Conservation (phyloP, 2,888 invertebrate genomes). For the Polydrusus pterygomalis region DNA sequence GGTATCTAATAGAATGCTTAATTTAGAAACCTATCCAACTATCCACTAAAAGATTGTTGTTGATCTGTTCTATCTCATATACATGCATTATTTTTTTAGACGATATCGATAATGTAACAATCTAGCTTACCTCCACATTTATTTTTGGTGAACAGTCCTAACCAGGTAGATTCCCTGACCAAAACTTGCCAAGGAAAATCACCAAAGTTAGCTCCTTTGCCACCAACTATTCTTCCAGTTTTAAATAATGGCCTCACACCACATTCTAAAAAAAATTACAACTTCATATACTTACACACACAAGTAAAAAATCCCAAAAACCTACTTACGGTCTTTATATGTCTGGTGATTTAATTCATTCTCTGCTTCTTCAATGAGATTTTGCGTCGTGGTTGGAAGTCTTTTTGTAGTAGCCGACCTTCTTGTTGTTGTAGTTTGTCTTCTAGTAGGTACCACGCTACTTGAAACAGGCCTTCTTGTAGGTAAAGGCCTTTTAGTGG, state of each 20-base stretch:
- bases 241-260: slow-evolving; percentile 88
- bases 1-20: too few relatives aligned
- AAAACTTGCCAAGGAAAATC: slow-evolving; percentile 96
- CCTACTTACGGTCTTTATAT: slow-evolving; percentile 70
- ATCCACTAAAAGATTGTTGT: too few relatives aligned
- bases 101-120: too few relatives aligned
- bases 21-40: too few relatives aligned
- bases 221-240: slow-evolving; percentile 90
- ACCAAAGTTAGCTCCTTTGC: slow-evolving; percentile 89
- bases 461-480: slow-evolving; percentile 63
- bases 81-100: too few relatives aligned
- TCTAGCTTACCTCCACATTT: slow-evolving; percentile 83
- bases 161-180: slow-evolving; percentile 93
- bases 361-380: slow-evolving; percentile 66
- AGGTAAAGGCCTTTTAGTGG: slow-evolving; percentile 64
- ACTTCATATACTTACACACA: too few relatives aligned
- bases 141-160: slow-evolving; percentile 94
- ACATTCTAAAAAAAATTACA: slow-evolving; percentile 80
- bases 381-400: slow-evolving; percentile 71
- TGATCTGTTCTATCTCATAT: too few relatives aligned
- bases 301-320: not conserved
- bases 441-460: slow-evolving; percentile 67
- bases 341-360: slow-evolving; percentile 53
- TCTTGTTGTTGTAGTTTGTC: slow-evolving; percentile 67
- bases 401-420: slow-evolving; percentile 72